Base-by-base conservation (phyloP, 2,888 invertebrate genomes). In the Dorcus hopei region DNA sequence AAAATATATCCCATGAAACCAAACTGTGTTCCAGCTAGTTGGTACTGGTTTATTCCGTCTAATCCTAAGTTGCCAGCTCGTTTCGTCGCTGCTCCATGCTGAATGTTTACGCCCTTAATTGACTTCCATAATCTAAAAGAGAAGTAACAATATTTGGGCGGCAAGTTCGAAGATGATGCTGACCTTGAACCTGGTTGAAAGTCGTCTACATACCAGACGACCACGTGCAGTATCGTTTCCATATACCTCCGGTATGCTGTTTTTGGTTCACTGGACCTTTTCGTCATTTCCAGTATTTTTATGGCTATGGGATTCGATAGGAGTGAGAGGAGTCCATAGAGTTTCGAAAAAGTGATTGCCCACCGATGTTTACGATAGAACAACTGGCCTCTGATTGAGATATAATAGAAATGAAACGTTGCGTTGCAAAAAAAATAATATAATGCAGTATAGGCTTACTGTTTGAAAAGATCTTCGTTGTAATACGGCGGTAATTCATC, bases 11-110 rank as follows among this genome's bases (percentile, higher is more conserved):
- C 95, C 71, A 95, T 84, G 73, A 95, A 95, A 2, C 93, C 94
- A 73, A 91, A 92, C 76, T 91, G 91, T 0, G 95, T 93, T 7
- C 94, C 74, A 0, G 89, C 89, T 83, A 96, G 85, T 73, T 95
- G 94, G 63, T 88, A 83, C 75, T 95, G 95, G 0, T 88, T 87
- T 39, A 94, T 87, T 40, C 81, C 79, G 0, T 84, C 84, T 3
- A 80, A 67, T 6, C 83, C 78, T 0, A 78, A 78, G 9, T 40
- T 7, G 11, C 79, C 73, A 6, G 72, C 71, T 38, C 82, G 40
- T 9, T 81, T 79, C 42, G 86, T 86, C 0, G 87, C 87, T 1
- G 82, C 80, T 38, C 86, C 78, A 70, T 93, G 92, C 2, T 87
- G 84, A 38, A 79, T 82, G 48, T 89, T 82, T 0, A 92, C 89